phyloP scores from a whole-genome alignment of 2,888 invertebrate species.

The Thecophora atra region DNA sequence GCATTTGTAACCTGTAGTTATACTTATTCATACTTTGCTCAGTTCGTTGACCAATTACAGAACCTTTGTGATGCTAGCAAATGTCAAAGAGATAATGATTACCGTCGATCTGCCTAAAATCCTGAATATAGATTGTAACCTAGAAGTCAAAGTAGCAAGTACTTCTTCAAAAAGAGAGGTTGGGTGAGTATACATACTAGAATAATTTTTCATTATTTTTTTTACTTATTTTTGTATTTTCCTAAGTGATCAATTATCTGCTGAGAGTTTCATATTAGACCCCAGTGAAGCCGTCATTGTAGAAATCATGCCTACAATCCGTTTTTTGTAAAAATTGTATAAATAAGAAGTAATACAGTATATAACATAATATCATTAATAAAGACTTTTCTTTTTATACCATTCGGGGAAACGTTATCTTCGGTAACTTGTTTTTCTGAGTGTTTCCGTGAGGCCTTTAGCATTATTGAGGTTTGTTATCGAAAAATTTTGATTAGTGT shows the following conservation, averaged over 20 bases:
- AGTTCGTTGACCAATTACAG: not conserved
- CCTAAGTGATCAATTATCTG: not conserved
- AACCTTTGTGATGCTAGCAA: slow-evolving; percentile 6
- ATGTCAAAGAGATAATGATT: not conserved
- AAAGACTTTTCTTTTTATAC: too few relatives aligned
- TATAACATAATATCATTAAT: not conserved
- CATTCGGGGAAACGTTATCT: too few relatives aligned
- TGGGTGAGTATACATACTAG: not conserved
- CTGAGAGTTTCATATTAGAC: not conserved
- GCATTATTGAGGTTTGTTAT: too few relatives aligned
- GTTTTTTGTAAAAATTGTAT: not conserved
- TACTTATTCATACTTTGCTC: not conserved
- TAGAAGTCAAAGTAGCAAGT: not conserved
- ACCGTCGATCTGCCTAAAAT: not conserved
- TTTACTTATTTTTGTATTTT: not conserved
- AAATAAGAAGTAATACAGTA: not conserved
- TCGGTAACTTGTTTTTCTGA: too few relatives aligned
- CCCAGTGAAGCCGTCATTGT: not conserved
- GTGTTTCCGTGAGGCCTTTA: too few relatives aligned
- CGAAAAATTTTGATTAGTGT: too few relatives aligned
- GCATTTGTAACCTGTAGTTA: not conserved
- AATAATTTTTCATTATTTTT: not conserved
- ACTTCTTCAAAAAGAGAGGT: not conserved
- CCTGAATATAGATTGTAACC: not conserved
- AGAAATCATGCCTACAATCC: not conserved